These are phyloP conservation scores for Homalodisca vitripennis DNA, from an alignment of 1,140 invertebrate species.

Conservation along the genomic window DNA sequence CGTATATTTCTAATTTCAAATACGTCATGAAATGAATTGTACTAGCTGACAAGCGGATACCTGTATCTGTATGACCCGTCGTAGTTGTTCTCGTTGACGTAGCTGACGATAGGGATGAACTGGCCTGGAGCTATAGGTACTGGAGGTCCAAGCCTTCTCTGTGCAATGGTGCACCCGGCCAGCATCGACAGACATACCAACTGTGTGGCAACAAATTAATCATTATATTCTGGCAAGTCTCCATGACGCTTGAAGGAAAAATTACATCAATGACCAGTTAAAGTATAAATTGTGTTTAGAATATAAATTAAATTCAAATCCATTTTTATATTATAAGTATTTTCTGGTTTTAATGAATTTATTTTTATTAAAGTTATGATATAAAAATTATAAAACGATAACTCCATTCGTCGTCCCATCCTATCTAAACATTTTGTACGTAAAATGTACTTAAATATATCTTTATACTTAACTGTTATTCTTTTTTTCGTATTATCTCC, in stretches of 20 bases:
- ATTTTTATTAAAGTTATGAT: neutral
- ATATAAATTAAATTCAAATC: neutral
- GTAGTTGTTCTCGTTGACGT: conserved; percentile 39
- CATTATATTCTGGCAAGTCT: neutral
- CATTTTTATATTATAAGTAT: neutral
- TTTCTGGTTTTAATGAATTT: neutral
- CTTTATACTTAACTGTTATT: no score
- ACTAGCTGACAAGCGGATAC: no score
- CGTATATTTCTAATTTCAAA: no score
- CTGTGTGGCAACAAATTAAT: conserved; percentile 9
- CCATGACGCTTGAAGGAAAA: neutral
- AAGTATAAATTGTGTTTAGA: neutral
- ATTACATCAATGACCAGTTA: neutral
- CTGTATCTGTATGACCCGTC: conserved; percentile 41
- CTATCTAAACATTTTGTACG: no score
- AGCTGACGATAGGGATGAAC: conserved; percentile 37
- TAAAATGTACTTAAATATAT: no score
- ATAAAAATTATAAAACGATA: no score
- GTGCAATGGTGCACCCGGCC: conserved; percentile 28
- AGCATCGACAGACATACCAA: conserved; percentile 20
- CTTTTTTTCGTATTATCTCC: no score
- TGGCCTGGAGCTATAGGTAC: conserved; percentile 27
- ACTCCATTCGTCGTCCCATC: no score
- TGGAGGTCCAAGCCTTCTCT: conserved; percentile 25
- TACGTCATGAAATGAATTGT: no score